Evolutionary conservation across 2,113 vertebrate species (phyloP), one percentile per base, ranked within the genome.

Genomic region (Theristicus caerulescens): DNA sequence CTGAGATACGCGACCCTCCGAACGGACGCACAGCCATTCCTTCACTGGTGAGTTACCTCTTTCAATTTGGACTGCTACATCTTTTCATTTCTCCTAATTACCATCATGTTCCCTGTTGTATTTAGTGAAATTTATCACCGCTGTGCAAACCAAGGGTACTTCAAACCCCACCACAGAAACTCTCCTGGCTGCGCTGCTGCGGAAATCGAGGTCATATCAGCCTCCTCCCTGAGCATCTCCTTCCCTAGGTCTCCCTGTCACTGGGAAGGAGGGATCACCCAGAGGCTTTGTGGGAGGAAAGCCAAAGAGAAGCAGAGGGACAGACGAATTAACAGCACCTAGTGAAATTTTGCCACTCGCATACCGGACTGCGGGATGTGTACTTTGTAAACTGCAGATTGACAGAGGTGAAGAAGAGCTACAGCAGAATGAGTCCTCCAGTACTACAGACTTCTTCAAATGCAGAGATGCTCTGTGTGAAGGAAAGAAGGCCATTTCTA

Each of bases 61-160:
- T 78, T 71, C 74, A 47, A 4, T 59, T 69, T 82, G 92, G 49
- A 82, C 47, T 38, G 61, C 27, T 73, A 7, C 20, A 58, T 65
- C 84, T 91, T 92, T 67, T 91, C 14, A n/a, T 85, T 91, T 94
- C 80, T 91, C 57, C 67, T 87, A 76, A 84, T 86, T 86, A 47
- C 42, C 44, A 7, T 38, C 54, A 14, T 10, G 38, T 34, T 94
- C 13, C 64, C 80, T 44, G 9, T 29, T 32, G 7, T 65, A 31
- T 64, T 88, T 78, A 90, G 38, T 0, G 2, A 66, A 67, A 84
- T 84, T 69, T 78, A 76, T 65, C 74, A 58, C 79, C 0, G 0
- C 82, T 83, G 0, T 57, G 69, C 25, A 87, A 95, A 95, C 18
- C 64, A 64, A 81, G 44, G 7, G 40, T 72, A 57, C 32, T 65